Base-by-base conservation (phyloP, 2,888 invertebrate species). In the Seira musarum region DNA sequence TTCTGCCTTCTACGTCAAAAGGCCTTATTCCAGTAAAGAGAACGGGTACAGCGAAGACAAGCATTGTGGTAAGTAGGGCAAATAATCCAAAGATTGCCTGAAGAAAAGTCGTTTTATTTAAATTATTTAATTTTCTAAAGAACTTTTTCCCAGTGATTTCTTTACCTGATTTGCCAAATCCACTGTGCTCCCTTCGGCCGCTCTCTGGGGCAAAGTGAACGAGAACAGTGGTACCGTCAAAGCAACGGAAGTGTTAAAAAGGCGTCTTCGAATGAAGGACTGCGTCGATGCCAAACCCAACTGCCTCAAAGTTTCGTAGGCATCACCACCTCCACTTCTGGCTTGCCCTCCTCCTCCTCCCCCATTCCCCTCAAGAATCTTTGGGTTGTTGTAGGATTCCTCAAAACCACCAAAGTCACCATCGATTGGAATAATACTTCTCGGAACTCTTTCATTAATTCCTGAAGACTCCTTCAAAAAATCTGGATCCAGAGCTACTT, bases 81-180 rank as follows among this genome's bases (percentile, higher is more conserved):
- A 87, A 87, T 8, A 87, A 70, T 0, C 86, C 87, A 69, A 87
- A 87, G 68, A 87, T 86, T 57, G 87, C 84, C 83, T 83, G 57
- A 21, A 73, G 75, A 24, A 17, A 40, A 40, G 5, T 40, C n/a
- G n/a, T n/a, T 40, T 40, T 40, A 40, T 40, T 40, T 40, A 40
- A 40, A 40, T 40, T 40, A 15, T 66, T 66, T 66, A 35, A 19
- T 60, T 40, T 40, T 40, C 13, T 40, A 40, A 40, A 8, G 5
- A 40, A 40, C 13, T n/a, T 46, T 69, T 46, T 53, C n/a, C 46
- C 5, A 60, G 53, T 63, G 25, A 21, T 65, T 46, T 10, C 40
- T 17, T 5, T 64, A 82, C 82, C 77, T 86, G 86, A 70, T 86
- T 86, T 6, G 86, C 86, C 66, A 86, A 82, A 68, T 86, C 86